Percentiles rank a stretch among this genome's conserved stretches.
Evolutionary conservation across 2,113 vertebrate species (phyloP).

Genomic region (Pterocles orientalis): DNA sequence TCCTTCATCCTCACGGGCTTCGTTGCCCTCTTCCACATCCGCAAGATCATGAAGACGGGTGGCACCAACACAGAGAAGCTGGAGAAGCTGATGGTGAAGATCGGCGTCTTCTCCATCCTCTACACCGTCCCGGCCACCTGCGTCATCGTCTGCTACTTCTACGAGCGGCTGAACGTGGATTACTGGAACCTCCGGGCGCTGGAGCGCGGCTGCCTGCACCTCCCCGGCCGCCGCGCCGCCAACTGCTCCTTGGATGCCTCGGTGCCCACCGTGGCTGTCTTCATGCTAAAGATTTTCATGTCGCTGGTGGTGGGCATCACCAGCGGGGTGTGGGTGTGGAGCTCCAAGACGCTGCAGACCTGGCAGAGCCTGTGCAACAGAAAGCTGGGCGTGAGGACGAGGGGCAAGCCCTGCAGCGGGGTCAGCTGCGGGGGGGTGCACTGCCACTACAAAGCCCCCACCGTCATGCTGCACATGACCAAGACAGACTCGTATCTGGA

Average conservation of each 20-base stretch:
- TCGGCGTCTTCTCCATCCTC: constrained; percentile 96
- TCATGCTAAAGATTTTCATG: constrained; percentile 99
- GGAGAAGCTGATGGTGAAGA: constrained; percentile 99
- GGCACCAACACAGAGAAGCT: constrained; percentile 98
- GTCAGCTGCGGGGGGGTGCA: constrained; percentile 86
- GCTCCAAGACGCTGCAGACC: constrained; percentile 97
- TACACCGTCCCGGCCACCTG: constrained; percentile 97
- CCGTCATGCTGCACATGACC: constrained; percentile 90
- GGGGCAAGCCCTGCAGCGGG: constrained; percentile 86
- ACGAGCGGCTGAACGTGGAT: constrained; percentile 94
- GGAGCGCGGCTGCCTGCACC: constrained; percentile 79
- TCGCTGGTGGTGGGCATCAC: constrained; percentile 98
- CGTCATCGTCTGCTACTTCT: constrained; percentile 97
- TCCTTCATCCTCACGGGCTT: constrained; percentile 98
- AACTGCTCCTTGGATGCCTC: constrained; percentile 90
- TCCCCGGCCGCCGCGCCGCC: constrained; percentile 73
- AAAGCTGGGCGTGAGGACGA: constrained; percentile 86
- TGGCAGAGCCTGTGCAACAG: constrained; percentile 96
- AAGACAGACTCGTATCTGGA: constrained; percentile 93
- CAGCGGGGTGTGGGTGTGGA: constrained; percentile 99
- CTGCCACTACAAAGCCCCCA: constrained; percentile 92
- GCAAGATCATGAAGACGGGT: constrained; percentile 95
- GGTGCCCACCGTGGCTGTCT: constrained; percentile 92
- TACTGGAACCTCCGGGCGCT: constrained; percentile 90
- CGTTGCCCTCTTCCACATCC: constrained; percentile 96